A percentile compares a stretch with the other conserved stretches of the same genome.
These are phyloP conservation scores for Acipenser ruthenus DNA, from an alignment of 2,797 vertebrate genomes.

Conservation along the genomic window DNA sequence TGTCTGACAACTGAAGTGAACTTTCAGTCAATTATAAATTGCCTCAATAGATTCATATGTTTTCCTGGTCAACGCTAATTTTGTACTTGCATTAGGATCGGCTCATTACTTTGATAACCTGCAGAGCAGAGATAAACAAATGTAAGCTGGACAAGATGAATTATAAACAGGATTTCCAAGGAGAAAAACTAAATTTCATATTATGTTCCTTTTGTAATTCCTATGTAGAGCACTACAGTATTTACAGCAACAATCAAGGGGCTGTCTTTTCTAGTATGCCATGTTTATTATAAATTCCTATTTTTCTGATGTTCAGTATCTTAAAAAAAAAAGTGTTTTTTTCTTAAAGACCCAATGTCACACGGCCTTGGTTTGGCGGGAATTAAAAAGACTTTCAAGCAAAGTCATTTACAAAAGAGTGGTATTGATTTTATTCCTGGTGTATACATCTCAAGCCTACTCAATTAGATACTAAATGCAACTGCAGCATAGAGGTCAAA, in stretches of 20 bases:
- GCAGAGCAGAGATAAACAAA: neutral
- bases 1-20: neutral
- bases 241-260: too few relatives aligned
- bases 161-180: neutral
- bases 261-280: too few relatives aligned
- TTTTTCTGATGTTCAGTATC: too few relatives aligned
- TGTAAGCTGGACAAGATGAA: constrained; percentile 6
- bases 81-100: neutral
- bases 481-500: neutral
- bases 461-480: neutral
- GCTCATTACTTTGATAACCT: neutral
- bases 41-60: too few relatives aligned
- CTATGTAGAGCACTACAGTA: too few relatives aligned
- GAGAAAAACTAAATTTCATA: neutral
- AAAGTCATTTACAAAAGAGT: neutral
- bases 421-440: neutral
- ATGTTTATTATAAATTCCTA: too few relatives aligned
- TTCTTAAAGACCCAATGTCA: too few relatives aligned
- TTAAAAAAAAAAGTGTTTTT: too few relatives aligned
- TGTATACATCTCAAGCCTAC: neutral
- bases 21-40: neutral
- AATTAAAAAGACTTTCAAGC: neutral
- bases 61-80: neutral
- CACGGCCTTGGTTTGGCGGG: too few relatives aligned
- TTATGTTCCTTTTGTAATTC: too few relatives aligned